Percentiles rank a stretch among this genome's conserved stretches.
Conservation (phyloP, 2,113 vertebrate genomes). For the Anhinga rufa region DNA sequence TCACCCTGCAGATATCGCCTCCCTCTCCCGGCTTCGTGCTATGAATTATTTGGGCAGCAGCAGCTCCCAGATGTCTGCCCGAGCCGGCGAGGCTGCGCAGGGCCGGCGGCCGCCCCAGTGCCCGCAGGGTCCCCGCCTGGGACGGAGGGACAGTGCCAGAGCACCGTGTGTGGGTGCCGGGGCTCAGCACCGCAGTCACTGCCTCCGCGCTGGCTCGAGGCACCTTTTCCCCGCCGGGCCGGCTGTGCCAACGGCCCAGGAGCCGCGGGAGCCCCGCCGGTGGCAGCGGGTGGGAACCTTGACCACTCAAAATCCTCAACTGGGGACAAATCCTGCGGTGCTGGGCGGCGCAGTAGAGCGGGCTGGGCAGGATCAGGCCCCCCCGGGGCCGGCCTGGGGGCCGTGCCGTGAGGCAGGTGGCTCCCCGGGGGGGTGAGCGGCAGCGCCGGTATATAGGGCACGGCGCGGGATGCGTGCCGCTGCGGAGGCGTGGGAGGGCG, state of each 20-base stretch:
- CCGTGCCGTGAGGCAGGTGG: neutral
- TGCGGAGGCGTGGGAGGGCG: neutral
- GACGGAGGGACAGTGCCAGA: accelerated
- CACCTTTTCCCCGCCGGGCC: neutral
- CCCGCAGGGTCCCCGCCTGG: accelerated
- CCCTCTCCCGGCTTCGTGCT: neutral
- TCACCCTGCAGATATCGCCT: neutral
- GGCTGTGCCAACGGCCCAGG: neutral
- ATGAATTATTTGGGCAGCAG: neutral
- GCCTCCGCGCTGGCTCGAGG: accelerated
- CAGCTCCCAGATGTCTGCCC: neutral
- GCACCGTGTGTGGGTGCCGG: accelerated
- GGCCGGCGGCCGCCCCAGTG: accelerated
- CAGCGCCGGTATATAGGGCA: neutral
- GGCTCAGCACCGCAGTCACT: neutral
- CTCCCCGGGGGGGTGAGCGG: neutral
- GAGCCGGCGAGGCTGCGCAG: accelerated
- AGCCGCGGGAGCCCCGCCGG: neutral
- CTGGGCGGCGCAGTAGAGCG: neutral
- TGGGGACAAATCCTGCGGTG: neutral
- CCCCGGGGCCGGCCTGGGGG: accelerated
- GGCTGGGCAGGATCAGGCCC: neutral
- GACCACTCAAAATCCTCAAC: accelerated
- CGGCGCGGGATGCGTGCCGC: neutral
- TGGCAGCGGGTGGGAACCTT: accelerated